Conservation (phyloP, 1,140 invertebrate genomes). For the Lerema accius region DNA sequence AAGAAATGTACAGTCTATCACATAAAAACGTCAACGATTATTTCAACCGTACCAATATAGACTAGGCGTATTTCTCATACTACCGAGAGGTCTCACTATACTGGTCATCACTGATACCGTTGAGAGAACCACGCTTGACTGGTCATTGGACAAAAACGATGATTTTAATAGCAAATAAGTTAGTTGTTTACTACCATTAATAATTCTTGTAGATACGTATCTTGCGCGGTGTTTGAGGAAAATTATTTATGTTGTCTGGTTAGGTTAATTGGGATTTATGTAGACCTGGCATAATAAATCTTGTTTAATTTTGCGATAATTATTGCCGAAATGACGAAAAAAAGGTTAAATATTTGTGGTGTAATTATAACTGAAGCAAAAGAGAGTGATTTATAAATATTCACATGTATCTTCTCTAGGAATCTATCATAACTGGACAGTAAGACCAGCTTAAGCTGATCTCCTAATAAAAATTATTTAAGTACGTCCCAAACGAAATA, state of each 20-base stretch:
- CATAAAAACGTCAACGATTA: slow-evolving; percentile 13
- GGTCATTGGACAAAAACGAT: slow-evolving; percentile 16
- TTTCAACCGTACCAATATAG: slow-evolving; percentile 12
- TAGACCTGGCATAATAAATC: neutral
- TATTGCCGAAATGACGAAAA: slow-evolving; percentile 2
- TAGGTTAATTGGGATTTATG: slow-evolving; percentile 23
- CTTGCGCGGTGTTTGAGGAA: slow-evolving; percentile 13
- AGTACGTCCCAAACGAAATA: too few species aligned
- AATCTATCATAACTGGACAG: too few species aligned
- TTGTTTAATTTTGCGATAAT: neutral
- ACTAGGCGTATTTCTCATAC: neutral
- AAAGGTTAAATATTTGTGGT: too few species aligned
- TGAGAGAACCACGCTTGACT: slow-evolving; percentile 19
- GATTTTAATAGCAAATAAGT: slow-evolving; percentile 34
- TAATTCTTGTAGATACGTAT: slow-evolving; percentile 30
- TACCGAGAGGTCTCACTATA: slow-evolving; percentile 6
- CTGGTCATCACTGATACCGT: slow-evolving; percentile 23
- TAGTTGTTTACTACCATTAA: slow-evolving; percentile 27
- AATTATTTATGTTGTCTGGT: slow-evolving; percentile 15
- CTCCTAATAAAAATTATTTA: too few species aligned
- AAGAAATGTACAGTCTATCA: slow-evolving; percentile 1
- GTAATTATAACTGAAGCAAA: too few species aligned
- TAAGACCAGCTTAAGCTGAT: too few species aligned
- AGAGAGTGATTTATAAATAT: too few species aligned
- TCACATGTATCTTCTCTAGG: too few species aligned